phyloP scores from a whole-genome alignment of 1,140 invertebrate species.

The Calliphora vicina region DNA sequence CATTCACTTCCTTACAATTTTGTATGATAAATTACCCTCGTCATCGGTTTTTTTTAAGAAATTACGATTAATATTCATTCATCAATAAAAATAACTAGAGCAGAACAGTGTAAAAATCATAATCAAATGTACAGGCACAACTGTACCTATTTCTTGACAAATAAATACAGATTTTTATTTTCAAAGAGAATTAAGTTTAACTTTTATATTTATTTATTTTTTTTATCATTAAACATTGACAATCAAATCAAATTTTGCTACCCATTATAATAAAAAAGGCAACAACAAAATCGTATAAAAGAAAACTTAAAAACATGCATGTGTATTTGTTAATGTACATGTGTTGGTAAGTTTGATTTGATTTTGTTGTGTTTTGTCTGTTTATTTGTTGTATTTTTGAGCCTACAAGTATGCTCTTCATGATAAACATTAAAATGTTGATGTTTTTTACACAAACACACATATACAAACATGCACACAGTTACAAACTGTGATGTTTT shows the following conservation, averaged over 20 bases:
- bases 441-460: slow-evolving; percentile 19
- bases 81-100: slow-evolving; percentile 6
- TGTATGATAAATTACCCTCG: neutral
- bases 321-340: too few relatives aligned
- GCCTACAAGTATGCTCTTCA: slow-evolving; percentile 39
- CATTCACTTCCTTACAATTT: too few relatives aligned
- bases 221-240: slow-evolving; percentile 28
- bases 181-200: slow-evolving; percentile 8
- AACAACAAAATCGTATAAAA: slow-evolving; percentile 20
- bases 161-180: neutral
- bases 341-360: neutral
- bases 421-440: slow-evolving; percentile 20
- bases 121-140: slow-evolving; percentile 1
- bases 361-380: neutral
- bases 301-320: neutral
- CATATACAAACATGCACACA: neutral
- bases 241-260: slow-evolving; percentile 31
- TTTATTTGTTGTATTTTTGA: slow-evolving; percentile 1
- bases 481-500: neutral
- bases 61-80: neutral
- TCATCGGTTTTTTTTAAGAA: neutral
- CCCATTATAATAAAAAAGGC: slow-evolving; percentile 29
- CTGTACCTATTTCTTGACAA: neutral
- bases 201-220: neutral
- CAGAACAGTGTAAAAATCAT: neutral